Conservation (phyloP, 2,113 vertebrate genomes). For the Myxocyprinus asiaticus region DNA sequence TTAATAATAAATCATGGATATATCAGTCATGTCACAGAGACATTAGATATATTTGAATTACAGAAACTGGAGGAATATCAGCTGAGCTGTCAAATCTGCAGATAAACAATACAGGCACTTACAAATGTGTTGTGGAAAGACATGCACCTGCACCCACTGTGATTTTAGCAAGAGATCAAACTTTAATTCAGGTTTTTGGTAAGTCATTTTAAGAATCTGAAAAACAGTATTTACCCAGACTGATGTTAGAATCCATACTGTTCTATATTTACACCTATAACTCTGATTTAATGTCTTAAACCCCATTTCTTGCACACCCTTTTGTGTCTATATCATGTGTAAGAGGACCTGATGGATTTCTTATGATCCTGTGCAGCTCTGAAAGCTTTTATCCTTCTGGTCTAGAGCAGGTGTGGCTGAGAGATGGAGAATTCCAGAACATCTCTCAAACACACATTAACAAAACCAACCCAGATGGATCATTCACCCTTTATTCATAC, state of each 20-base stretch:
- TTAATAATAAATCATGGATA: not conserved
- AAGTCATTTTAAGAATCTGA: not conserved
- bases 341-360: conserved; percentile 3
- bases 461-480: conserved; percentile 34
- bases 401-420: conserved; percentile 48
- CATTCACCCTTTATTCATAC: conserved; percentile 35
- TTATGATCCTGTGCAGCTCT: conserved; percentile 39
- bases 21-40: not conserved
- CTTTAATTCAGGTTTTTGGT: conserved; percentile 39
- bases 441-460: conserved; percentile 2
- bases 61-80: not conserved
- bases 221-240: too few species aligned
- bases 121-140: conserved; percentile 33
- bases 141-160: conserved; percentile 20
- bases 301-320: conserved; percentile 32
- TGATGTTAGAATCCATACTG: too few species aligned
- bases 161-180: not conserved
- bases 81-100: conserved; percentile 36
- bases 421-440: conserved; percentile 39
- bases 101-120: conserved; percentile 33
- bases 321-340: conserved; percentile 34
- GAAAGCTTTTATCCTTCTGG: conserved; percentile 35
- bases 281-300: not conserved
- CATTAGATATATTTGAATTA: not conserved
- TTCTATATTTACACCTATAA: not conserved